These are phyloP conservation scores for Heliconius erato DNA, from an alignment of 2,888 invertebrate genomes.

Conservation along the genomic window DNA sequence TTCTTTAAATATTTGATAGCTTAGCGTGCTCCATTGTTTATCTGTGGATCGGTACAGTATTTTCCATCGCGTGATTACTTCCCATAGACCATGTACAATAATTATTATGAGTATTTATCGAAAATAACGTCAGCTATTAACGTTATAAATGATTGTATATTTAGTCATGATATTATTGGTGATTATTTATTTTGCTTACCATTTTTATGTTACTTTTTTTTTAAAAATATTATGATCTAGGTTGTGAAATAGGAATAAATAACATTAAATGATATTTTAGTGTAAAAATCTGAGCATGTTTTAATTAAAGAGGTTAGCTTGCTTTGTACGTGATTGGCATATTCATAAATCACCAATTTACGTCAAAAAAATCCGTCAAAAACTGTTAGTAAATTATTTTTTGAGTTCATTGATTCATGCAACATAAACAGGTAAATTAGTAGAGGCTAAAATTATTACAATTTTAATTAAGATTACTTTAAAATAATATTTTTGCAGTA, in stretches of 20 bases:
- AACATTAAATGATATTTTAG: no score
- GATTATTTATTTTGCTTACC: not conserved
- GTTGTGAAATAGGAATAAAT: no score
- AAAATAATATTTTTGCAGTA: slow-evolving; percentile 58
- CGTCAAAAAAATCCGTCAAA: no score
- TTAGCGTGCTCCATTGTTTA: slow-evolving; percentile 46
- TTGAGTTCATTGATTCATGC: not conserved
- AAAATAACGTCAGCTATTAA: slow-evolving; percentile 52
- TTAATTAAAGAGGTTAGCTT: no score
- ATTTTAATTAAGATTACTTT: slow-evolving; percentile 53
- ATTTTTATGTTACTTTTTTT: not conserved
- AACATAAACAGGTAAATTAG: not conserved
- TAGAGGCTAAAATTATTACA: not conserved
- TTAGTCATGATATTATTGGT: slow-evolving; percentile 35
- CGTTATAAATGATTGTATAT: slow-evolving; percentile 40
- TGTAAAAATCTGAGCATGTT: no score
- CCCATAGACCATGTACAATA: slow-evolving; percentile 51
- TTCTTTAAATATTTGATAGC: slow-evolving; percentile 18
- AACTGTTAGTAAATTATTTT: not conserved
- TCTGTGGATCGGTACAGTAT: slow-evolving; percentile 52
- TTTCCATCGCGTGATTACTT: slow-evolving; percentile 58
- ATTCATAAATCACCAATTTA: no score
- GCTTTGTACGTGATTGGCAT: no score
- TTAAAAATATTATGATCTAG: no score
- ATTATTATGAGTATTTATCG: slow-evolving; percentile 53